Evolutionary conservation across 2,113 vertebrate species (phyloP), one percentile per base, ranked within the genome.

Genomic region (Peromyscus maniculatus): DNA sequence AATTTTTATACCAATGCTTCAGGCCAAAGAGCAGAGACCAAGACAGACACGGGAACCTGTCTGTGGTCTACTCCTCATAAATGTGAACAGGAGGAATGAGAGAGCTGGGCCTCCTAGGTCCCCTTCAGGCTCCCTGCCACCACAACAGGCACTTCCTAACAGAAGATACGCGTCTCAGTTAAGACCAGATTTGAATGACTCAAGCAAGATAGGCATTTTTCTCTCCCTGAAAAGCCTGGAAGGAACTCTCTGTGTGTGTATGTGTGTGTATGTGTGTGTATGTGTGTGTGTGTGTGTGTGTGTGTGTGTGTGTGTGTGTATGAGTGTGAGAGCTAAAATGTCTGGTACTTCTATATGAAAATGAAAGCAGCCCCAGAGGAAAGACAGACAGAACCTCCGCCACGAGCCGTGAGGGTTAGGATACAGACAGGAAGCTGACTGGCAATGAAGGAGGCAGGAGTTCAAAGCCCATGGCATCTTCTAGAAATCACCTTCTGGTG

Each of bases 381-480:
- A n/a, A 52, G 59, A 86, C 28, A 11, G 22, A 43, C 8, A 66
- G 80, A 66, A 64, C 69, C 87, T 97, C 84, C 89, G 57, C 91
- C n/a, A 16, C 39, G 12, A 55, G 43, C 71, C 66, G 80, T 69
- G 39, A 57, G 59, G 19, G 24, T 80, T 78, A 55, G 36, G 87
- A 64, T 93, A 80, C 31, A 94, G 89, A 86, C 72, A 72, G 74
- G 71, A 88, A 86, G 36, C 66, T 17, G 36, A 86, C 57, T 91
- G 83, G 79, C 91, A 92, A 84, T 71, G 69, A 64, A 62, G 72
- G 75, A 62, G 89, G 33, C 55, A 33, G 10, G 87, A 82, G 91
- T 96, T 96, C 84, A 91, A 69, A 92, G 66, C 80, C 46, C 43
- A 8, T 33, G 84, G 59, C 52, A 39, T 96, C n/a, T 92, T 96